Base-by-base conservation (phyloP, 2,113 vertebrate genomes). In the Actinemys pallida region DNA sequence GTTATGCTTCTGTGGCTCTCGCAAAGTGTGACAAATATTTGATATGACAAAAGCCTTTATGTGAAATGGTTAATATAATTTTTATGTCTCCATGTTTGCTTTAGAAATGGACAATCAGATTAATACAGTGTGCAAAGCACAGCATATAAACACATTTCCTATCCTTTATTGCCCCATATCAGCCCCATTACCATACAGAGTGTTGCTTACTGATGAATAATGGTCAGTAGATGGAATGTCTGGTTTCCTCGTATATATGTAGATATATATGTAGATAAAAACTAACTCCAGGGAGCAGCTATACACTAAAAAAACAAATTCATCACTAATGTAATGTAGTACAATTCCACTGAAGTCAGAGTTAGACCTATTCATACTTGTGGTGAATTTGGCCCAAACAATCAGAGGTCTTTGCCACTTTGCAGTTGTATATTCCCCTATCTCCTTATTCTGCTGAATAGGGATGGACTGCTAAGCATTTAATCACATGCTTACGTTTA, bases 101-200 rank as follows among this genome's bases (percentile, higher is more conserved):
- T 97, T 83, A 96, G 90, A 80, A 97, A 90, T n/a, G 81, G 87
- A 93, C 95, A 91, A 78, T 95, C 83, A 95, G 95, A 96, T 96
- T 94, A 97, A 94, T 90, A 94, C 76, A 88, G 83, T 81, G 92
- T 95, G 90, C 56, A 93, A 91, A 87, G 78, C 53, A 95, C 42
- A 95, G 24, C 91, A 65, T 84, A 96, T 84, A 96, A 97, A 90
- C 94, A 81, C 81, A 96, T 94, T 93, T 90, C 82, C 92, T 94
- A 54, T 86, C 89, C 84, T 96, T 93, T 94, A 93, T 75, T 93
- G 86, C 90, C 89, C 86, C 91, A 2, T 94, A 45, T 79, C 88
- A 95, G 95, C 82, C 86, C 92, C 89, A 90, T 90, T 93, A 96
- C 82, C 87, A 91, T 0, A 0, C 47, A 86, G 65, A 94, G 94